Evolutionary conservation across 2,888 invertebrate genomes (phyloP), one percentile per base, ranked within the genome.

Genomic region (Sphinx pinastri): DNA sequence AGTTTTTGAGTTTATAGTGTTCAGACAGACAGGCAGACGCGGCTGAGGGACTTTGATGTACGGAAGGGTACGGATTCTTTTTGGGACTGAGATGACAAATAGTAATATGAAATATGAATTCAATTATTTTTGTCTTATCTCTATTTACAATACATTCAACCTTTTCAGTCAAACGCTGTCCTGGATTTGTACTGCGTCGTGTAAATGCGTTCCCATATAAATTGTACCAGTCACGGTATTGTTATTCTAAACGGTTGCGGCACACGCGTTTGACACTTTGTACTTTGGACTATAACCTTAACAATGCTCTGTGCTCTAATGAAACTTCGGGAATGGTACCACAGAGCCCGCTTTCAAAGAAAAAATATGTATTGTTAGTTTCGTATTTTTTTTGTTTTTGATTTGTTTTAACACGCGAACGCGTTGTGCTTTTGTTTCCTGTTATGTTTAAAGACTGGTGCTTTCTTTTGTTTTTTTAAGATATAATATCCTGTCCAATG

Each of bases 251-350:
- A 91, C 84, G 85, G 82, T 79, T 78, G 79, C 77, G 76, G 75
- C 79, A 84, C 92, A 92, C 91, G 91, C 91, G 82, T 88, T 85
- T 87, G 82, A 86, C 89, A 85, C 81, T 77, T 76, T 79, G 70
- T 70, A 54, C 60, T 68, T 55, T 66, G 31, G 25, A 66, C 66
- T 19, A 67, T 57, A 58, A 57, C 49, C 16, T 63, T 47, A 60
- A 69, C 69, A 69, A 63, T 25, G 69, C 38, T 38, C 19, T 31
- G 52, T 45, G 45, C 45, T 54, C 19, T 69, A 63, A 69, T 69
- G 69, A 63, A 69, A 63, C 69, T 69, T 69, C 19, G 60, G 54
- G 19, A 63, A 63, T 63, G 49, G 19, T 63, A 13, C 7, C 12
- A 16, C 25, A 13, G 25, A 25, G 19, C 19, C 19, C 55, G 55